A percentile compares a stretch with the other conserved stretches of the same genome.
These are phyloP conservation scores for Phocoena sinus DNA, from an alignment of 2,113 vertebrate species.

Conservation along the genomic window DNA sequence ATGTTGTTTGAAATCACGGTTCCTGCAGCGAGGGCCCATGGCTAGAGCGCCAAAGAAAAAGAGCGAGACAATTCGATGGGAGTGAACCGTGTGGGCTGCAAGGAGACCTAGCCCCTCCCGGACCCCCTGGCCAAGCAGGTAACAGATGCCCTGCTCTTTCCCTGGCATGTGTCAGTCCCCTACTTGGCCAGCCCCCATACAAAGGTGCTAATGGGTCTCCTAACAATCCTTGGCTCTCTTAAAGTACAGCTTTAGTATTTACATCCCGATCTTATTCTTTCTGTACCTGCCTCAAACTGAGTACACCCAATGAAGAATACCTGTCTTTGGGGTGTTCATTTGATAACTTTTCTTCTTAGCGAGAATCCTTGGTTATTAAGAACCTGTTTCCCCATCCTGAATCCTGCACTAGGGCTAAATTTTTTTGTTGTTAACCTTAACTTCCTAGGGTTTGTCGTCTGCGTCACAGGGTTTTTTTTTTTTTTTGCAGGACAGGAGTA, in stretches of 20 bases:
- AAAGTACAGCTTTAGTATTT: not conserved
- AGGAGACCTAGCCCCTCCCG: not conserved
- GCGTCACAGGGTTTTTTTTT: not conserved
- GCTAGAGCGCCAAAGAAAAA: not conserved
- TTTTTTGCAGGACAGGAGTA: not conserved
- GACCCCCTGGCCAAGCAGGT: not conserved
- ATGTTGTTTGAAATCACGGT: not conserved
- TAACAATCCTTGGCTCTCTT: not conserved
- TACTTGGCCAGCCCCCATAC: not conserved
- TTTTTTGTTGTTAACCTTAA: not conserved
- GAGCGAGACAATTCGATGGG: rapidly evolving
- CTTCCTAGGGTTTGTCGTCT: not conserved
- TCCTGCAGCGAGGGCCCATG: not conserved
- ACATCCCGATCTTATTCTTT: not conserved
- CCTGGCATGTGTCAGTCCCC: too few species aligned
- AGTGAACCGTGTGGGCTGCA: not conserved
- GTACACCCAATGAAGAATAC: not conserved
- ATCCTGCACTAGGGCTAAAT: not conserved
- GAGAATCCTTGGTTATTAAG: not conserved
- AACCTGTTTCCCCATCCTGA: not conserved
- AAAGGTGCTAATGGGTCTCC: not conserved
- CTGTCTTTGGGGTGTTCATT: not conserved
- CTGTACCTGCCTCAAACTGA: not conserved
- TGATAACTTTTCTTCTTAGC: not conserved
- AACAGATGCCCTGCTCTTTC: not conserved